Evolutionary conservation across 2,113 vertebrate genomes (phyloP).

Genomic region (Chinchilla lanigera): DNA sequence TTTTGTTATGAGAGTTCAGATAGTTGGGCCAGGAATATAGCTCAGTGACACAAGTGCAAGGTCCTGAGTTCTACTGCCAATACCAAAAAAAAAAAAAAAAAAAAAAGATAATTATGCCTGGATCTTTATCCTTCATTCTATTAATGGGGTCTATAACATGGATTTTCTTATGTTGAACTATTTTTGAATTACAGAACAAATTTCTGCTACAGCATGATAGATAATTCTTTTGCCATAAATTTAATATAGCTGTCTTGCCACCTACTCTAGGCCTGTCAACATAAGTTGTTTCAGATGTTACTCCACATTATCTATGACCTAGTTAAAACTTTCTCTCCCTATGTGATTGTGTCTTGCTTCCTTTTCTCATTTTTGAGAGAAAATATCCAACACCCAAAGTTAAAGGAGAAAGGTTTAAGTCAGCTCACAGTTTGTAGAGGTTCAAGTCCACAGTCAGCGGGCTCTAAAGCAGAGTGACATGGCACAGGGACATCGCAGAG

Average conservation of each 20-base stretch:
- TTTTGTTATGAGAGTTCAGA: not conserved
- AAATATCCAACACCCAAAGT: not conserved
- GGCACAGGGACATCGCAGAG: not conserved
- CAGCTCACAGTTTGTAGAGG: not conserved
- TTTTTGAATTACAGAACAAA: not conserved
- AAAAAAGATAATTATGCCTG: not conserved
- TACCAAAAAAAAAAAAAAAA: no score
- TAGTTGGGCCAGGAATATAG: not conserved
- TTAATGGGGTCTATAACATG: not conserved
- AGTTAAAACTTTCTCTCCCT: not conserved
- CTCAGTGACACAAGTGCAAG: no score
- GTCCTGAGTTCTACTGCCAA: no score
- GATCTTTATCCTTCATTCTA: not conserved
- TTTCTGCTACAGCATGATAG: not conserved
- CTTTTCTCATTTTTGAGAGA: not conserved
- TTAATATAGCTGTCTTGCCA: not conserved
- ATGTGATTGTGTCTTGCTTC: not conserved
- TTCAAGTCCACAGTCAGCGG: not conserved
- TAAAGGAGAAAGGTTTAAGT: not conserved
- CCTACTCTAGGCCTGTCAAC: not conserved
- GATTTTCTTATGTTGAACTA: not conserved
- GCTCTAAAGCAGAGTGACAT: not conserved
- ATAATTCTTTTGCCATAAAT: not conserved
- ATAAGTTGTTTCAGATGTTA: not conserved
- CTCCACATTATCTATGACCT: not conserved